Base-by-base conservation (phyloP, 2,113 vertebrate species). In the Oryzias curvinotus region DNA sequence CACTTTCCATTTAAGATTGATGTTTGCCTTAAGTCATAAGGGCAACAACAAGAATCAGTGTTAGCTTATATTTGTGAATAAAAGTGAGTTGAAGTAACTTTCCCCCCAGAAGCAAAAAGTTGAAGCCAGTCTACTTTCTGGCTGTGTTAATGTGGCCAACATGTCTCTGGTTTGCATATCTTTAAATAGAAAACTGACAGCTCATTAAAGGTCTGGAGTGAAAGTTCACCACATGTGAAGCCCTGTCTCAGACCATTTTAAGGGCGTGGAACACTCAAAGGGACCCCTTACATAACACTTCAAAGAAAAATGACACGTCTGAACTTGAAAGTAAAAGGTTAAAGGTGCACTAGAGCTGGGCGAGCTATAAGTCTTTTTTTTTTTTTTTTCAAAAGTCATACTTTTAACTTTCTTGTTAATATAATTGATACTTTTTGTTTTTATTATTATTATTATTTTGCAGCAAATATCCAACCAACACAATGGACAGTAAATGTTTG, bases 191-290 rank as follows among this genome's bases (percentile, higher is more conserved):
- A 65, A 80, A 73, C 73, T 85, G 78, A 83, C 84, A 86, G 84
- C 84, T 89, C 76, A 88, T 91, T 91, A 90, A 78, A 72, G 65
- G 80, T 78, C 62, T 73, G 68, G 83, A 65, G 53, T 79, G 73
- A 85, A 52, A 73, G 68, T 71, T 86, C 71, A 43, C 51, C 81
- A 68, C 77, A 78, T 71, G 28, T 74, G 36, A 78, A 77, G 75
- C 71, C 70, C 68, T 70, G 77, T 81, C 49, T 73, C 57, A 65
- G 59, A 71, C 55, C 48, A 76, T 59, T 85, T 13, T 65, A 73
- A 78, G 77, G 55, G 57, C 65, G 46, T 57, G 64, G 26, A 75
- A 53, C 61, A 44, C 52, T 72, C 72, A 74, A 47, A 66, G 59
- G 69, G 71, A 65, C 42, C 52, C 58, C 76, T 59, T 69, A 69